Percentiles rank a stretch among this genome's conserved stretches.
These are phyloP conservation scores for Smutsia gigantea DNA, from an alignment of 2,797 vertebrate genomes.

Conservation along the genomic window DNA sequence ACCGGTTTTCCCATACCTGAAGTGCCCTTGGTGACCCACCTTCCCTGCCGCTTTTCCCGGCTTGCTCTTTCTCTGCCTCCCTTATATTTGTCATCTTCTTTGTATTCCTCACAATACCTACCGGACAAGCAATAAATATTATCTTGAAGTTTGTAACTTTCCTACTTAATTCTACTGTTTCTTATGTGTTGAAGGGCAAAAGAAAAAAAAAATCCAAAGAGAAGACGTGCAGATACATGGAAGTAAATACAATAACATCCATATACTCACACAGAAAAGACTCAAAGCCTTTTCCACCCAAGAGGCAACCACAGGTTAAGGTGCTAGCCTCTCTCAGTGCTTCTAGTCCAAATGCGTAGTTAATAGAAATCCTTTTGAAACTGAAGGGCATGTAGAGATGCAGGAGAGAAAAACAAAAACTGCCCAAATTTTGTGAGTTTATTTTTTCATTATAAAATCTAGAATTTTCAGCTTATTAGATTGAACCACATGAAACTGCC, in stretches of 20 bases:
- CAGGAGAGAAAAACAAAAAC: background rate
- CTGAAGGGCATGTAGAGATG: background rate
- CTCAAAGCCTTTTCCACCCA: background rate
- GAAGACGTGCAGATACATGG: background rate
- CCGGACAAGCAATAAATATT: background rate
- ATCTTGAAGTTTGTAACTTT: conserved; percentile 36
- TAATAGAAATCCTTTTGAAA: background rate
- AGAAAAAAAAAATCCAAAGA: background rate
- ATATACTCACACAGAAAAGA: background rate
- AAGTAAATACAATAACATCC: background rate
- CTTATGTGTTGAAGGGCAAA: background rate
- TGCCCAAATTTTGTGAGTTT: background rate
- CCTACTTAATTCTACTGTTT: background rate
- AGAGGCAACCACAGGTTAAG: background rate
- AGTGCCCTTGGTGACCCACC: accelerated
- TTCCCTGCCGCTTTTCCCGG: background rate
- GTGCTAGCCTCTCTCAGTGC: background rate
- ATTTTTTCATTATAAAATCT: conserved; percentile 51
- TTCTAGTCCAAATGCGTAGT: background rate
- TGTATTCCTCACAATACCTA: background rate
- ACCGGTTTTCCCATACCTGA: background rate
- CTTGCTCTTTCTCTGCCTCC: background rate
- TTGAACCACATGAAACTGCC: background rate
- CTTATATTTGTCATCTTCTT: background rate
- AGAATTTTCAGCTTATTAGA: background rate